Evolutionary conservation across 2,113 vertebrate genomes (phyloP).

Genomic region (Anoplopoma fimbria): DNA sequence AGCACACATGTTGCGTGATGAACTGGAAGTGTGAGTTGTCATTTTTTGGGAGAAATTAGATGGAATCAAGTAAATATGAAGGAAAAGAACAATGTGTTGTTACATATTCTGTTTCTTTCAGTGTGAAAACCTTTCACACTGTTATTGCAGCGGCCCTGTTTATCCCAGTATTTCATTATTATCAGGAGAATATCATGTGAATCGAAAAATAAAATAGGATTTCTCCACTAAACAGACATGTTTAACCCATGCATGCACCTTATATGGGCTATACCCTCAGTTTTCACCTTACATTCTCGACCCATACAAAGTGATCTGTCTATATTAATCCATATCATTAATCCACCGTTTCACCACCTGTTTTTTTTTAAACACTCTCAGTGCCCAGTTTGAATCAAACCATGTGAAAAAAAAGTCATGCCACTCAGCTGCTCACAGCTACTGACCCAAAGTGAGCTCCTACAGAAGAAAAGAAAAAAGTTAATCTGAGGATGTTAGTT

Average conservation of each 20-base stretch:
- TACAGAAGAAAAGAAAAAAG: not conserved
- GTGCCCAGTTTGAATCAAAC: not conserved
- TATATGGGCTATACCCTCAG: not conserved
- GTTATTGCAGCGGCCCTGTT: not conserved
- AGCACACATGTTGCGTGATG: constrained; percentile 8
- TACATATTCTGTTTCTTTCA: not conserved
- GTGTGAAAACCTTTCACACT: not conserved
- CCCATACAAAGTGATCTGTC: not conserved
- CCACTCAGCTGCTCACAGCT: not conserved
- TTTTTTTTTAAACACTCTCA: not conserved
- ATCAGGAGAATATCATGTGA: not conserved
- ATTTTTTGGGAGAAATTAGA: not conserved
- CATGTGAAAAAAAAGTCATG: too few relatives aligned
- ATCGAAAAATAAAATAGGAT: not conserved
- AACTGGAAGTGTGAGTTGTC: not conserved
- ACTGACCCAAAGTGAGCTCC: not conserved
- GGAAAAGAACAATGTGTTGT: not conserved
- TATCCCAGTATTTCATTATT: not conserved
- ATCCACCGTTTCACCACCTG: not conserved
- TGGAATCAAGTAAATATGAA: not conserved
- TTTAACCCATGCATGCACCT: not conserved
- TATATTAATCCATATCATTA: not conserved
- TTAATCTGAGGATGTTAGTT: constrained; percentile 11
- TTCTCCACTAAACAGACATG: not conserved
- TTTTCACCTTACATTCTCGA: not conserved